phyloP scores from a whole-genome alignment of 2,113 vertebrate species.

The Ochotona curzoniae region DNA sequence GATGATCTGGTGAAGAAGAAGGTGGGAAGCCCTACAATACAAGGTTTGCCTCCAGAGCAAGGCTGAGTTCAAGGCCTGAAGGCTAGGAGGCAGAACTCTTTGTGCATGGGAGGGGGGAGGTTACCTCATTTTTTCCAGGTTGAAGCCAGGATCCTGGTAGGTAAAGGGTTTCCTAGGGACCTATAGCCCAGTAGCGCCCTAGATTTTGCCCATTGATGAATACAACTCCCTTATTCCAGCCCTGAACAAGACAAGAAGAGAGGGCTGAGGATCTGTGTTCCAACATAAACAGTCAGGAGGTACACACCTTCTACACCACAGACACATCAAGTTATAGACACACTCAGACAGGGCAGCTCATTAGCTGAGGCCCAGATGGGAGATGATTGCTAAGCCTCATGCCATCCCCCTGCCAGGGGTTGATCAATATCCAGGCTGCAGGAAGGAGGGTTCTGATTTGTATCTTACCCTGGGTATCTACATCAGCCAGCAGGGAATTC shows the following conservation, averaged over 20 bases:
- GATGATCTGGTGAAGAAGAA: constrained; percentile 86
- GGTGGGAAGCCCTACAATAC: not conserved
- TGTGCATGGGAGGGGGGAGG: not conserved
- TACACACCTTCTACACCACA: not conserved
- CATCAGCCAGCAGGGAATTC: not conserved
- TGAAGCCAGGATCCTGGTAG: constrained; percentile 92
- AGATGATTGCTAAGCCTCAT: no score
- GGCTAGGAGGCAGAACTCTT: no score
- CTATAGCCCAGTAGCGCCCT: constrained; percentile 94
- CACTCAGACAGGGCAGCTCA: not conserved
- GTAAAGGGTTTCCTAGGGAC: constrained; percentile 94
- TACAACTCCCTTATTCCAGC: constrained; percentile 94
- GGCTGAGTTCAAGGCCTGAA: not conserved
- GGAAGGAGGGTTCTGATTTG: not conserved
- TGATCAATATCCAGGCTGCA: not conserved
- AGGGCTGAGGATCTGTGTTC: not conserved
- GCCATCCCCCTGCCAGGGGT: accelerated
- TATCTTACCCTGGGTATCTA: not conserved
- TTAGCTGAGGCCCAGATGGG: not conserved
- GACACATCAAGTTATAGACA: not conserved
- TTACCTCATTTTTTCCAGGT: constrained; percentile 92
- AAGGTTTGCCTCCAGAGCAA: not conserved
- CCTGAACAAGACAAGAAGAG: constrained; percentile 80
- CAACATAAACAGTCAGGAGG: not conserved
- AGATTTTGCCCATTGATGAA: constrained; percentile 94